Evolutionary conservation across 2,888 invertebrate genomes (phyloP).

Genomic region (Chirona hameri): DNA sequence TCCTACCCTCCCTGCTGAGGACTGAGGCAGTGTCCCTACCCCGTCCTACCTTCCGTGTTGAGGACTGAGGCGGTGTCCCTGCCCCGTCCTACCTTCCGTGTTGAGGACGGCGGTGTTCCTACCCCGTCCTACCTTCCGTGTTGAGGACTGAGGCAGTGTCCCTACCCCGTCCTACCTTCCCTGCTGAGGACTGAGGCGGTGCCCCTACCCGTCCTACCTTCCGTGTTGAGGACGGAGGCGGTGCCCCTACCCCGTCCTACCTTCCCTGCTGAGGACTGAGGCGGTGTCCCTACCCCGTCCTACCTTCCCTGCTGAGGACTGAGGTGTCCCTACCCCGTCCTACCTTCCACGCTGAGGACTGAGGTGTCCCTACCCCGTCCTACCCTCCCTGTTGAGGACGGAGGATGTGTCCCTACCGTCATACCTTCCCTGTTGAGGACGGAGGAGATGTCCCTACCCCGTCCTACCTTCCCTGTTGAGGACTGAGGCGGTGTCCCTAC

Average conservation of each 20-base stretch:
- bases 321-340: background rate
- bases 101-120: conserved; percentile 32
- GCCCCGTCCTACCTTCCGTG: conserved; percentile 30
- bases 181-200: conserved; percentile 34
- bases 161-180: conserved; percentile 25
- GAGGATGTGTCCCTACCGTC: conserved; percentile 27
- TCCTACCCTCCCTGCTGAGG: conserved; percentile 33
- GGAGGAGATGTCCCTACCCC: conserved; percentile 29
- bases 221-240: conserved; percentile 34
- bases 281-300: conserved; percentile 12
- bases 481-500: conserved; percentile 32
- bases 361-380: background rate
- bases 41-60: conserved; percentile 32
- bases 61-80: conserved; percentile 33
- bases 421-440: conserved; percentile 34
- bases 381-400: conserved; percentile 34
- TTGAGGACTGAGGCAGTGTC: conserved; percentile 34
- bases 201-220: conserved; percentile 22
- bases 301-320: conserved; percentile 34
- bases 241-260: background rate
- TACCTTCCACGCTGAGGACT: conserved; percentile 34
- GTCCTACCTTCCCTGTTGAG: conserved; percentile 33
- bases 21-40: conserved; percentile 32
- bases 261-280: conserved; percentile 34
- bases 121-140: conserved; percentile 31